Evolutionary conservation across 2,888 invertebrate genomes (phyloP).

Genomic region (Octodonta nipae): DNA sequence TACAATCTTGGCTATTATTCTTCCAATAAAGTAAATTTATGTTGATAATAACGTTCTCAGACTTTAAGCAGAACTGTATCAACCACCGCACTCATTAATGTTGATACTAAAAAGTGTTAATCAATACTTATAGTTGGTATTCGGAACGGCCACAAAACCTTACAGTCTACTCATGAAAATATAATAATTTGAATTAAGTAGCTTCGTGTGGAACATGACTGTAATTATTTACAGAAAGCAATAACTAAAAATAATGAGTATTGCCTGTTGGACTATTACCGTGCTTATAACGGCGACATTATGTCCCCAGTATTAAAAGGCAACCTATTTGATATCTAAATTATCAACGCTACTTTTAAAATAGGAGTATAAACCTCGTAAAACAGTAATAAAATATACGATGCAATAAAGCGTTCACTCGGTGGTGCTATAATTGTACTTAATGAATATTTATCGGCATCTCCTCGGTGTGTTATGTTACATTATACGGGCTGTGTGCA

Average conservation of each 20-base stretch:
- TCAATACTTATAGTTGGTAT: no score
- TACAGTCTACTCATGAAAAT: no score
- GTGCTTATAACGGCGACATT: constrained; percentile 2
- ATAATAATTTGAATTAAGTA: no score
- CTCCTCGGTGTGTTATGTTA: constrained; percentile 23
- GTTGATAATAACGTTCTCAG: no score
- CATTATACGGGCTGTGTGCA: constrained; percentile 29
- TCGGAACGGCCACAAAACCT: no score
- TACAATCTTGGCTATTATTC: no score
- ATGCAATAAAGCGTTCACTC: constrained; percentile 36
- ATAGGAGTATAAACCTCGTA: constrained; percentile 23
- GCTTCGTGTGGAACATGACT: not conserved
- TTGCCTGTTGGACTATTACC: not conserved
- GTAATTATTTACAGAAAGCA: not conserved
- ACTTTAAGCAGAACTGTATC: no score
- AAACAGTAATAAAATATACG: constrained; percentile 36
- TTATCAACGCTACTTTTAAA: constrained; percentile 9
- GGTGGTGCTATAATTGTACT: constrained; percentile 37
- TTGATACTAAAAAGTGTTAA: no score
- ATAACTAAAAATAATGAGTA: not conserved
- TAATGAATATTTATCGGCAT: constrained; percentile 38
- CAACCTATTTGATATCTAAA: constrained; percentile 12
- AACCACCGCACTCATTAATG: no score
- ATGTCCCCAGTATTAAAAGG: constrained; percentile 5
- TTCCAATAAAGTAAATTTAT: no score